These are phyloP conservation scores for Palythoa heliodiscus DNA, from an alignment of 92 coral and sea anemone species.

Conservation along the genomic window DNA sequence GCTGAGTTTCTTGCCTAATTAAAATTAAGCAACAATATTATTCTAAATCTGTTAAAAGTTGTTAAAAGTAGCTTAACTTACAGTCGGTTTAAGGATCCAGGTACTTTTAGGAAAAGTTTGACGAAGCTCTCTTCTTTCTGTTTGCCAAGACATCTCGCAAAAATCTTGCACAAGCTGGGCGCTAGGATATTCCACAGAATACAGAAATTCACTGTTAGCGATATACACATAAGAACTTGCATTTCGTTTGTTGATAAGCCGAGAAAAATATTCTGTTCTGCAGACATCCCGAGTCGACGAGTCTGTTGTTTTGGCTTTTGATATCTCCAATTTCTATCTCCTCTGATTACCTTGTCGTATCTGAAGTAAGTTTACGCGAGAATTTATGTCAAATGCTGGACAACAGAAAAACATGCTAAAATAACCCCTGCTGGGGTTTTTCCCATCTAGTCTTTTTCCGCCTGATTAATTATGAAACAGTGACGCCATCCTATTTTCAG, in stretches of 20 bases:
- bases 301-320: background rate
- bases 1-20: background rate
- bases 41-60: background rate
- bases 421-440: background rate
- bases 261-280: conserved; percentile 13
- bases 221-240: conserved; percentile 58
- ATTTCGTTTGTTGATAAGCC: conserved; percentile 50
- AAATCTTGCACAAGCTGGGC: conserved; percentile 59
- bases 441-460: background rate
- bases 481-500: background rate
- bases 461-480: background rate
- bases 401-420: background rate
- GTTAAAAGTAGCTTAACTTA: conserved; percentile 54
- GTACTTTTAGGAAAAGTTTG: conserved; percentile 35
- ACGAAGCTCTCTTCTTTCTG: background rate
- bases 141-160: conserved; percentile 41
- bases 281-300: background rate
- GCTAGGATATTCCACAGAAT: conserved; percentile 57
- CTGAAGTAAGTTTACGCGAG: background rate
- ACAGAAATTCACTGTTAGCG: conserved; percentile 85
- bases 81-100: conserved; percentile 66
- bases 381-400: background rate
- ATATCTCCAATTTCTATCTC: background rate
- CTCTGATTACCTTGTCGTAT: background rate
- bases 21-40: background rate